phyloP scores from a whole-genome alignment of 2,888 invertebrate species.

The Diarsia dahlii region DNA sequence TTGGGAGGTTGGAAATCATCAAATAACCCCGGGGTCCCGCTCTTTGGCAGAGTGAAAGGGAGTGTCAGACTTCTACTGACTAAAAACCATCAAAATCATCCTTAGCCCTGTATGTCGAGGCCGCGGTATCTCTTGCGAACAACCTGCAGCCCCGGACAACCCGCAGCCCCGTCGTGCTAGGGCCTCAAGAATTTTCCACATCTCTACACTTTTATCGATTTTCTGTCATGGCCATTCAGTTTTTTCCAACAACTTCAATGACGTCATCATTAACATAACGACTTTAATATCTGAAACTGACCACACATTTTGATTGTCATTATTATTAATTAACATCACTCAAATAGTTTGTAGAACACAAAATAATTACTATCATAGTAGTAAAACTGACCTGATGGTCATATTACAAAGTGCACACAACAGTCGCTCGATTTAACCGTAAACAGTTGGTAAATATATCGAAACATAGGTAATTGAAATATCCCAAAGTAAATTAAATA shows the following conservation, averaged over 20 bases:
- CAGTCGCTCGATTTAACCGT: neutral
- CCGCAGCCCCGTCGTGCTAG: too few species aligned
- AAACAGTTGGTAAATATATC: slow-evolving; percentile 14
- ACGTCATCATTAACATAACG: neutral
- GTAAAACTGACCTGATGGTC: neutral
- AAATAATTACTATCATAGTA: slow-evolving; percentile 10
- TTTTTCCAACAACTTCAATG: neutral
- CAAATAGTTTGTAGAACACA: slow-evolving; percentile 9
- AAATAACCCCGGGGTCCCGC: too few species aligned
- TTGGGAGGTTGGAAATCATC: too few species aligned
- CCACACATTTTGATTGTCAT: neutral
- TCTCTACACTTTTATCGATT: neutral
- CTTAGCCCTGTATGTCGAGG: too few species aligned
- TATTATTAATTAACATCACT: neutral
- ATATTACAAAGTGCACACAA: slow-evolving; percentile 9
- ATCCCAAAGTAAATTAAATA: slow-evolving; percentile 27
- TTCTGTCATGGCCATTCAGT: neutral
- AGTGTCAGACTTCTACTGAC: too few species aligned
- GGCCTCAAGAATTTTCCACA: neutral
- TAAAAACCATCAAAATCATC: too few species aligned
- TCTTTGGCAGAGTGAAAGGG: too few species aligned
- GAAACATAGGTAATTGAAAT: slow-evolving; percentile 7
- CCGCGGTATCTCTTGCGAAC: too few species aligned
- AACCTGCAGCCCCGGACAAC: too few species aligned
- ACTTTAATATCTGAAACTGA: neutral